Base-by-base conservation (phyloP, 2,113 vertebrate genomes). In the Choloepus hoffmanni region DNA sequence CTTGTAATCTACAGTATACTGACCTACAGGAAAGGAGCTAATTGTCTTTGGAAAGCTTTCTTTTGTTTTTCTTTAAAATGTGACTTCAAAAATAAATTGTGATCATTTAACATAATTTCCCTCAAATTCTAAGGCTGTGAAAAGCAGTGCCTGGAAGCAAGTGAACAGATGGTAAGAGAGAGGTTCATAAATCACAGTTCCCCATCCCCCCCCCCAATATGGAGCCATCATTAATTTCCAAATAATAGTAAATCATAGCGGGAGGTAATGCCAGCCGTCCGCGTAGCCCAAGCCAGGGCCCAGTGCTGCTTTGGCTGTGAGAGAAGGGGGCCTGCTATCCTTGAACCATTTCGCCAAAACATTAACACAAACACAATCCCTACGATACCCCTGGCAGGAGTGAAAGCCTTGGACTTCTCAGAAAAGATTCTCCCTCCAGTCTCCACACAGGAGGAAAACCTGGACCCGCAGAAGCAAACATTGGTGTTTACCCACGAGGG, bases 151-250 rank as follows among this genome's bases (percentile, higher is more conserved):
- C 96, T 96, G 30, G 85, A 62, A 95, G 97, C 95, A 72, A 97
- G 92, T 9, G 93, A 97, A 92, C 97, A 97, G 97, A 96, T 92
- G 97, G 98, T 90, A 68, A 92, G 77, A 70, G 95, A 96, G 93
- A 68, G 89, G 93, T 48, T 73, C 67, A 40, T 97, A 92, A 97
- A 98, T 98, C 97, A 97, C 73, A 87, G 10, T 0, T 82, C 89
- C 18, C 63, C 16, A 0, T n/a, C 50, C 40, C 26, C 24, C 8
- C 77, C 90, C 19, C 13, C 19, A 89, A 87, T 73, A 81, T 0
- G 50, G 67, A 81, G 26, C 81, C 58, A 2, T 53, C 15, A 4
- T 90, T 96, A 79, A 96, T 85, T 98, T 96, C 81, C 88, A 90
- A 81, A 1, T 85, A 83, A 88, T 53, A 67, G 88, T 50, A 63